These are phyloP conservation scores for Muscina levida DNA, from an alignment of 2,888 invertebrate species.

Conservation along the genomic window DNA sequence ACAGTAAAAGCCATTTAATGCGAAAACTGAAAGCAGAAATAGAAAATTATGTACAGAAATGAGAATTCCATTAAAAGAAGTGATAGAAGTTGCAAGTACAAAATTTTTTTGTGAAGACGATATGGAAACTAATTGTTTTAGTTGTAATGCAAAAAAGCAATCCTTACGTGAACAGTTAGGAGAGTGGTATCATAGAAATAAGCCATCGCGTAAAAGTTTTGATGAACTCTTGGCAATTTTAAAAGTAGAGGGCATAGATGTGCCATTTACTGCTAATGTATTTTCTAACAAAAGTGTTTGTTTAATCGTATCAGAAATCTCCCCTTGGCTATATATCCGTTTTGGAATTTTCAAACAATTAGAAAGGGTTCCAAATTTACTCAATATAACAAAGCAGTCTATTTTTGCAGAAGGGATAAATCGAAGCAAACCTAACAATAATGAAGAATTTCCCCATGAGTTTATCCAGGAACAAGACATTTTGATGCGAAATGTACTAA, in stretches of 20 bases:
- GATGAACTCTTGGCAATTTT: constrained; percentile 46
- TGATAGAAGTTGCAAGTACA: constrained; percentile 10
- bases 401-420: constrained; percentile 9
- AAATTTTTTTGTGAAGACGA: neutral
- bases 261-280: no score
- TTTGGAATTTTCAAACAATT: neutral
- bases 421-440: neutral
- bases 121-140: neutral
- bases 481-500: no score
- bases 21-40: constrained; percentile 4
- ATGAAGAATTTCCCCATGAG: no score
- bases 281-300: no score
- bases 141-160: constrained; percentile 6
- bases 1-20: no score
- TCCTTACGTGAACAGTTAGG: constrained; percentile 45
- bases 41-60: constrained; percentile 2
- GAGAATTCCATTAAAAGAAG: constrained; percentile 16
- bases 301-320: no score
- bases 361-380: constrained; percentile 35
- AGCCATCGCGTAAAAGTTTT: constrained; percentile 18
- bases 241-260: constrained; percentile 46
- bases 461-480: no score
- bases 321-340: no score
- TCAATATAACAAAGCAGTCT: constrained; percentile 32
- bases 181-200: constrained; percentile 41